Conservation (phyloP, 2,113 vertebrate genomes). For the Eulacestoma nigropectus region DNA sequence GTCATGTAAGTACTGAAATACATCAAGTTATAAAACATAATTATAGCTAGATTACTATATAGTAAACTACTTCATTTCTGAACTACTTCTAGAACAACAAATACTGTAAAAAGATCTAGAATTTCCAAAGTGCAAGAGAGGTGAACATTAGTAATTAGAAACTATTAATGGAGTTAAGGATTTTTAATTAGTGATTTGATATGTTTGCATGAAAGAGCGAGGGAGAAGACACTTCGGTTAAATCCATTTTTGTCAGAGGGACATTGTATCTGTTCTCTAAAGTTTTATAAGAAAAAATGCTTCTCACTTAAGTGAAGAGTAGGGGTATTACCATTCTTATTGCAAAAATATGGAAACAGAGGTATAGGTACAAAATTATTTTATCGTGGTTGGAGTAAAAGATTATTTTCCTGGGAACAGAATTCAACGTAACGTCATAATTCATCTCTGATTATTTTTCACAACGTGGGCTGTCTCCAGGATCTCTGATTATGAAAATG, state of each 20-base stretch:
- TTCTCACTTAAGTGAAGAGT: not conserved
- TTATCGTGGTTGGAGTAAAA: not conserved
- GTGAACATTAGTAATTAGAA: not conserved
- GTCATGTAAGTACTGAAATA: slow-evolving; percentile 58
- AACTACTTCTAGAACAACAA: not conserved
- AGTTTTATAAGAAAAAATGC: not conserved
- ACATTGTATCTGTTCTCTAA: not conserved
- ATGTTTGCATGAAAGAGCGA: not conserved
- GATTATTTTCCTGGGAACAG: not conserved
- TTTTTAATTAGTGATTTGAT: not conserved
- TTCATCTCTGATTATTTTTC: not conserved
- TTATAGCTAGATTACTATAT: not conserved
- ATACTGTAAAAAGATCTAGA: not conserved
- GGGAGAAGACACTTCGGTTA: not conserved
- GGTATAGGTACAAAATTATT: not conserved
- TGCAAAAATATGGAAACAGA: not conserved
- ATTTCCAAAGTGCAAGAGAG: not conserved
- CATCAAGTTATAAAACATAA: not conserved
- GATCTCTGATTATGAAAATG: not conserved
- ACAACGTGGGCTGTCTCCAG: not conserved
- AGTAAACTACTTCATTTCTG: not conserved
- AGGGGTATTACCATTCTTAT: not conserved
- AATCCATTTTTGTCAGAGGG: not conserved
- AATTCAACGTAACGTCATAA: not conserved
- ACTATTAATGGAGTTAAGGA: not conserved